Base-by-base conservation (phyloP, 2,113 vertebrate genomes). In the Cepphus grylle region DNA sequence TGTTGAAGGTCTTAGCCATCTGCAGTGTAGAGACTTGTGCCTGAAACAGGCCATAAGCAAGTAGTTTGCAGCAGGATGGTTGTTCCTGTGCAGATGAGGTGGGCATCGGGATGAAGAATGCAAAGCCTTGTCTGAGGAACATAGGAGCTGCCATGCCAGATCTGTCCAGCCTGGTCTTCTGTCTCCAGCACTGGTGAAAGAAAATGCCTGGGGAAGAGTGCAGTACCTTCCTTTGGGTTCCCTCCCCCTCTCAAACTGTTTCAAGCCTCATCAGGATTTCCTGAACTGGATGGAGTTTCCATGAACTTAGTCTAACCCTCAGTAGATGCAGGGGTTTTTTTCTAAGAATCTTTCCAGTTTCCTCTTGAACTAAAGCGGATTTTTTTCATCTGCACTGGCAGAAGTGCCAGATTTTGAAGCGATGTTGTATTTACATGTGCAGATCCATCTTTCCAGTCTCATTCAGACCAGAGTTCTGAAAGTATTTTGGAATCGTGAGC, bases 341-440 rank as follows among this genome's bases (percentile, higher is more conserved):
- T 2, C 29, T 56, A 16, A 70, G 65, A 85, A 26, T 16, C 15
- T 82, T 12, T 30, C 30, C 38, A 11, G 25, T 50, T 22, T 72
- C 62, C 20, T 18, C 13, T 72, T 63, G 52, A 95, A 63, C 26
- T n/a, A 18, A 58, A 42, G 58, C 10, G n/a, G 71, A 9, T 36
- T 77, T 86, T 71, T 74, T 62, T 69, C 53, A 43, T 49, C 63
- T 1, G 0, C 0, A 0, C 17, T 25, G 10, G 62, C 36, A 56
- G 4, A 61, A 81, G 36, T 29, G 56, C 23, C 50, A 45, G 61
- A 36, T 88, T 72, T 81, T 59, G 38, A 67, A 53, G 78, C 2
- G 2, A n/a, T 50, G 12, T 5, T 52, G 23, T 58, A 61, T 25
- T 67, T 67, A 72, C 29, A 1, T 7, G 27, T 71, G 61, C 74